Base-by-base conservation (phyloP, 2,888 invertebrate genomes). In the Tridacna crocea region DNA sequence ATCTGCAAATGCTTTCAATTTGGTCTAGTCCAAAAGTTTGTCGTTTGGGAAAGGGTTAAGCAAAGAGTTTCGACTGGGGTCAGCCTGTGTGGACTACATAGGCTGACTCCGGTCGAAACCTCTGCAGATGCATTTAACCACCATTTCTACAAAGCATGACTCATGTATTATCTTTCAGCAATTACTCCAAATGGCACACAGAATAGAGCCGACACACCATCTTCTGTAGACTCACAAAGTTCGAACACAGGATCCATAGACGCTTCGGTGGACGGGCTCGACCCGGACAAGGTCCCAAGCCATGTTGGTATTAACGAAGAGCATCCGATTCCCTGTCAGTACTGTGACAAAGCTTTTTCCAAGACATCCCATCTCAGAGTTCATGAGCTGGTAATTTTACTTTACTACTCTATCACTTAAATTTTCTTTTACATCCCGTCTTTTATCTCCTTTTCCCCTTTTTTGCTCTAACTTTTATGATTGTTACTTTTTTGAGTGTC, bases 291-390 rank as follows among this genome's bases (percentile, higher is more conserved):
- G 84, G 95, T 96, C 68, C 95, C 96, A 72, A 96, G 96, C 94
- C 96, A 96, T 36, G 95, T 96, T 88, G 96, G 96, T 70, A 96
- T 96, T 85, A 96, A 96, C 26, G 96, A 96, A 91, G 96, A 96
- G 94, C 97, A 97, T 88, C 98, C 98, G 84, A 97, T 98, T 96
- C 97, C 97, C 93, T 98, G 98, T 95, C 97, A 97, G 95, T 98
- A 97, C 95, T 98, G 98, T 95, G 97, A 98, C 93, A 97, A 97
- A 94, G 97, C 98, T 88, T 98, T 98, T 95, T 97, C 98, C 24
- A 96, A 97, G 90, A 96, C 97, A 88, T 97, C 97, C 87, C 97
- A 97, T 94, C 96, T 98, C 91, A 97, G 97, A 95, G 97, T 97
- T 95, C 98, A 98, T 96, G 97, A 98, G 95, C 98, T 98, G 97